Evolutionary conservation across 2,888 invertebrate species (phyloP).

Genomic region (Idaea aversata): DNA sequence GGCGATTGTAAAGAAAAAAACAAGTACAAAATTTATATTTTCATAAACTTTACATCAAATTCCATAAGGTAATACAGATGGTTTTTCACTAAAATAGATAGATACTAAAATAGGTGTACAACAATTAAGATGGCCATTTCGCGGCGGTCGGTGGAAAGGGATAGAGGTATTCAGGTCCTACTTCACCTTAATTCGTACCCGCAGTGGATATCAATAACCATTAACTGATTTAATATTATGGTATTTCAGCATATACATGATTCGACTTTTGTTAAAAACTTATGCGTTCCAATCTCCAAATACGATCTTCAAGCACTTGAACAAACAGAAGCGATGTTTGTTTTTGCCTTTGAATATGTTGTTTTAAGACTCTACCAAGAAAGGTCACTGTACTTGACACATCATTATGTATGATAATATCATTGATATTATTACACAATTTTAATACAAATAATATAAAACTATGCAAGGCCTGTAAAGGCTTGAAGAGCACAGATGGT

Average conservation of each 20-base stretch:
- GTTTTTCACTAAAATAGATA: too few relatives aligned
- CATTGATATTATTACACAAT: not conserved
- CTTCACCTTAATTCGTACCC: too few relatives aligned
- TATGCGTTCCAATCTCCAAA: slow-evolving; percentile 48
- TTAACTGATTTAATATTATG: not conserved
- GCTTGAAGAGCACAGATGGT: too few relatives aligned
- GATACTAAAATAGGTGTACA: too few relatives aligned
- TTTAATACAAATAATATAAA: not conserved
- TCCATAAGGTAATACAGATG: too few relatives aligned
- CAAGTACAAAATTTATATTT: too few relatives aligned
- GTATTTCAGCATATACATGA: slow-evolving; percentile 3
- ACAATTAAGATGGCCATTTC: too few relatives aligned
- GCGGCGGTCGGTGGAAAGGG: too few relatives aligned
- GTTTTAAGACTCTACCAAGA: slow-evolving; percentile 57
- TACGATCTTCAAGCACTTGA: slow-evolving; percentile 63
- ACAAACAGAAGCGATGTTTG: slow-evolving; percentile 63
- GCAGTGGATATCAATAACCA: not conserved
- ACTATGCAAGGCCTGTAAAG: too few relatives aligned
- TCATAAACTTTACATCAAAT: too few relatives aligned
- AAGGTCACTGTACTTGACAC: slow-evolving; percentile 64
- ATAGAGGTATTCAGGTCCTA: too few relatives aligned
- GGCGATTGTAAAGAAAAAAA: too few relatives aligned
- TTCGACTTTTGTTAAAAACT: slow-evolving; percentile 37
- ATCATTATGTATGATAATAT: slow-evolving; percentile 2
- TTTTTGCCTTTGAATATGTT: slow-evolving; percentile 61